Evolutionary conservation across 2,888 invertebrate genomes (phyloP), one percentile per base, ranked within the genome.

Genomic region (Danaus chrysippus): DNA sequence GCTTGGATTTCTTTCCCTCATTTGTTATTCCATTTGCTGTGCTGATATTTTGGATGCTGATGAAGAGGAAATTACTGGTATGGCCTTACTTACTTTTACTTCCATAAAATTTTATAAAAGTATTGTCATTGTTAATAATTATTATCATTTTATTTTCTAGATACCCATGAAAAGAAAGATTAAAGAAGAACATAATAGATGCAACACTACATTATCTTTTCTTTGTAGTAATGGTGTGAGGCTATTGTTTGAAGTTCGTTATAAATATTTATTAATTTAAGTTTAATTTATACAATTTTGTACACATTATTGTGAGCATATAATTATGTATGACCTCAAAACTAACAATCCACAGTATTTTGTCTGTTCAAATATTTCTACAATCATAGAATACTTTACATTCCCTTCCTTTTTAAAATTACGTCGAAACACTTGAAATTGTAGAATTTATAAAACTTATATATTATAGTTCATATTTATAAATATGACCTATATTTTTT

Each of bases 11-110:
- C 92, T 99, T 17, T 95, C 96, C 19, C 93, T 99, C 17, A 98
- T 99, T 74, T 94, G 97, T 79, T 99, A 99, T 83, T 97, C 98
- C 1, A 95, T 98, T 67, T 99, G 98, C 86, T 99, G 99, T 81
- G 96, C 97, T 59, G 99, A 99, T 82, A 97, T 99, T 75, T 90
- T 98, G 69, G 98, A 98, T 81, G 97, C 97, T 0, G 95, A 96
- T 54, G 97, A 97, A 62, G 96, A 96, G 60, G 96, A 96, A 66
- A 66, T 71, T 17, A 65, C 76, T 76, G 90, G 89, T 89, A 79
- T 68, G 23, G 23, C 10, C 42, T 34, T 43, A 41, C 17, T 42
- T 57, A 19, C 41, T 55, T 55, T 44, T 59, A 41, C 13, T 59
- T n/a, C 23, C 12, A 55, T 9, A 10, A 42, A 52, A 6, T 8